Conservation (phyloP, 2,797 vertebrate species). For the Coregonus sp. region DNA sequence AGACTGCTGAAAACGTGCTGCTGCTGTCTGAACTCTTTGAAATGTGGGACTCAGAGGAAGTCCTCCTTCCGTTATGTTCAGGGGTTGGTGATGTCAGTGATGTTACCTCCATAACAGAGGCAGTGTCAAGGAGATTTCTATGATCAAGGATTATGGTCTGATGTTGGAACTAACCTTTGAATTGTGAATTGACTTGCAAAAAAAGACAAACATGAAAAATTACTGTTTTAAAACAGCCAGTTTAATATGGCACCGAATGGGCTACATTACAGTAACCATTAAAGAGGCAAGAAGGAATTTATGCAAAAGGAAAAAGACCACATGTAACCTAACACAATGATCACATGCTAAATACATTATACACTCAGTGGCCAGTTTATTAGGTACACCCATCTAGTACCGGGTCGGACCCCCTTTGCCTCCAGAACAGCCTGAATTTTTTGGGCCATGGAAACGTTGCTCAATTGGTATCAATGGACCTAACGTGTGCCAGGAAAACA, state of each 20-base stretch:
- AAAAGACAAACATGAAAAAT: too few relatives aligned
- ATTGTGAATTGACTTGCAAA: neutral
- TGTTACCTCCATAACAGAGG: constrained; percentile 2
- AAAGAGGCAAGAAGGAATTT: constrained; percentile 18
- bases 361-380: neutral
- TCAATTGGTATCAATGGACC: too few relatives aligned
- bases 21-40: constrained; percentile 59
- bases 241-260: neutral
- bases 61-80: constrained; percentile 31
- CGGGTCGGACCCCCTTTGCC: too few relatives aligned
- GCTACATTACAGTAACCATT: constrained; percentile 17
- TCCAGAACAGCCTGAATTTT: too few relatives aligned
- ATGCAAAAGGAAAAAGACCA: constrained; percentile 12
- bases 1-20: constrained; percentile 56
- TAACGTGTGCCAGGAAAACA: too few relatives aligned
- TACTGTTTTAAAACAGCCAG: neutral
- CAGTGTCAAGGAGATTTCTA: constrained; percentile 10
- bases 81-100: constrained; percentile 26
- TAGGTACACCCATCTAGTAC: too few relatives aligned
- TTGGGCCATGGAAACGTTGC: too few relatives aligned
- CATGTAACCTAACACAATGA: constrained; percentile 33
- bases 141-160: neutral
- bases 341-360: constrained; percentile 37
- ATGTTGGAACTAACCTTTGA: neutral
- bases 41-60: constrained; percentile 40